Conservation (phyloP, 1,140 invertebrate species). For the Protaetia brevitarsis region DNA sequence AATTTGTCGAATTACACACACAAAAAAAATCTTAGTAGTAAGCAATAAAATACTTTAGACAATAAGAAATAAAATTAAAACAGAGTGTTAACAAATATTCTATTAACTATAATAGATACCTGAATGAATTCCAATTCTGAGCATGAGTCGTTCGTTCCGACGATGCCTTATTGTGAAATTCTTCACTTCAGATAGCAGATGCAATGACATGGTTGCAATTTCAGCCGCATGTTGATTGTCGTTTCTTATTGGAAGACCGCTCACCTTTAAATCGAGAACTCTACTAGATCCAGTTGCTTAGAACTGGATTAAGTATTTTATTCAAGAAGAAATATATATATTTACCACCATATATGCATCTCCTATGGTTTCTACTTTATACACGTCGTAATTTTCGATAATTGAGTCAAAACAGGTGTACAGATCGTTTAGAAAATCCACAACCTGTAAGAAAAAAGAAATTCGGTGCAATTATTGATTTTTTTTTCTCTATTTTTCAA, state of each 20-base stretch:
- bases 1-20: too few relatives aligned
- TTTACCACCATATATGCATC: constrained; percentile 88
- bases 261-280: too few relatives aligned
- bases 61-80: too few relatives aligned
- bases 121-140: constrained; percentile 90
- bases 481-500: too few relatives aligned
- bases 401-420: constrained; percentile 93
- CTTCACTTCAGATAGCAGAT: constrained; percentile 76
- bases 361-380: constrained; percentile 90
- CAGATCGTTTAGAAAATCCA: constrained; percentile 85
- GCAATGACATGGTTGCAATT: constrained; percentile 89
- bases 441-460: constrained; percentile 61
- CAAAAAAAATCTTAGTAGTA: too few relatives aligned
- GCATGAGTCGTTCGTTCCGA: constrained; percentile 76
- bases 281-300: too few relatives aligned
- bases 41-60: too few relatives aligned
- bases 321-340: constrained; percentile 28
- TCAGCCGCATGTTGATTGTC: constrained; percentile 80
- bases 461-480: too few relatives aligned
- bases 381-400: constrained; percentile 88
- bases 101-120: constrained; percentile 56
- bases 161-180: constrained; percentile 85
- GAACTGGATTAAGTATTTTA: neutral
- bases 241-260: constrained; percentile 78
- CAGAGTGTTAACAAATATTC: too few relatives aligned